Evolutionary conservation across 2,888 invertebrate species (phyloP).

Genomic region (Digitonthophagus gazella): DNA sequence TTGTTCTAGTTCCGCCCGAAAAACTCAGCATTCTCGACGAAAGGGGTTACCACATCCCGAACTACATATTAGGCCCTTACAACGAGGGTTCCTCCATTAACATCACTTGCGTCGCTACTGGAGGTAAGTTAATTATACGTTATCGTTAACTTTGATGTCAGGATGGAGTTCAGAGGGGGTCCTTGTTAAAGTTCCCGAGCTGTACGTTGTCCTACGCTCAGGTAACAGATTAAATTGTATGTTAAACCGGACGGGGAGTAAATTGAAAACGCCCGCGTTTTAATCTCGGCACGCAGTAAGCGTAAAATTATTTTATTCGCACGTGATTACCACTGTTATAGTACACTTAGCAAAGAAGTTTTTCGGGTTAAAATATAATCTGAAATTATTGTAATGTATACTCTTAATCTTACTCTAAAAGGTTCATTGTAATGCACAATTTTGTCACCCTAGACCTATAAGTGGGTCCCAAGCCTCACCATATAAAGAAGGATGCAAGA

Average conservation of each 20-base stretch:
- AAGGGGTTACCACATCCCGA: slow-evolving; percentile 71
- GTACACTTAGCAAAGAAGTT: not conserved
- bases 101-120: slow-evolving; percentile 80
- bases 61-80: slow-evolving; percentile 79
- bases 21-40: slow-evolving; percentile 77
- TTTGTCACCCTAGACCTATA: too few relatives aligned
- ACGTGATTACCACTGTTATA: not conserved
- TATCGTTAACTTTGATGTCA: slow-evolving; percentile 25
- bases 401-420: too few relatives aligned
- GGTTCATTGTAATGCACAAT: too few relatives aligned
- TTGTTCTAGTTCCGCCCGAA: slow-evolving; percentile 74
- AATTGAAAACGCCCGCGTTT: slow-evolving; percentile 4
- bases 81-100: slow-evolving; percentile 79
- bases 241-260: slow-evolving; percentile 4
- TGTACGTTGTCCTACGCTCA: slow-evolving; percentile 5
- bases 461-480: too few relatives aligned
- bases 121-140: slow-evolving; percentile 62
- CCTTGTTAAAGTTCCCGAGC: slow-evolving; percentile 9
- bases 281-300: not conserved
- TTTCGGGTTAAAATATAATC: too few relatives aligned
- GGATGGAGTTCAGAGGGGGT: slow-evolving; percentile 2
- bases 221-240: slow-evolving; percentile 14
- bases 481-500: too few relatives aligned
- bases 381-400: too few relatives aligned
- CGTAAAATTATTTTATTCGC: not conserved